Evolutionary conservation across 2,113 vertebrate species (phyloP).

Genomic region (Chrysemys picta): DNA sequence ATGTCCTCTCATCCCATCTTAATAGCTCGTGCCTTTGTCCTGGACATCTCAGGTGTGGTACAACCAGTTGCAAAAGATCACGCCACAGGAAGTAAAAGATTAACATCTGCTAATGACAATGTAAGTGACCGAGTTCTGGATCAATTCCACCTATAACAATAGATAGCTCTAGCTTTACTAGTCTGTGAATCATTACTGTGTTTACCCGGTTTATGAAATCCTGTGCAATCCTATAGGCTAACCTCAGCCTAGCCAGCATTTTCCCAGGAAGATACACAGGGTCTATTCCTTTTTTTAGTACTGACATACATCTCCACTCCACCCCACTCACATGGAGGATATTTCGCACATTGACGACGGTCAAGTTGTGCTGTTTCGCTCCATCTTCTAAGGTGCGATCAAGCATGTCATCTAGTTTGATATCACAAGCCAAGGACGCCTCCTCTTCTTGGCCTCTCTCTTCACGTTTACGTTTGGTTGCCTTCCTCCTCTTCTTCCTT

Average conservation of each 20-base stretch:
- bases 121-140: background rate
- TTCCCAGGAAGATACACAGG: rapidly evolving
- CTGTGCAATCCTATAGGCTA: rapidly evolving
- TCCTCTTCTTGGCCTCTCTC: slow-evolving; percentile 43
- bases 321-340: slow-evolving; percentile 91
- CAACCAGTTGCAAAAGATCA: background rate
- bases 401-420: slow-evolving; percentile 87
- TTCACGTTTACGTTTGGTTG: slow-evolving; percentile 75
- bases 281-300: rapidly evolving
- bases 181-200: rapidly evolving
- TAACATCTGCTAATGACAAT: background rate
- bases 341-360: slow-evolving; percentile 88
- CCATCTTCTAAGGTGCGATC: slow-evolving; percentile 90
- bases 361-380: slow-evolving; percentile 92
- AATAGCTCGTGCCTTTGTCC: background rate
- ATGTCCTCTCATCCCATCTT: background rate
- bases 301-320: rapidly evolving
- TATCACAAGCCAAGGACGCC: slow-evolving; percentile 70
- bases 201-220: rapidly evolving
- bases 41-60: background rate
- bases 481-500: slow-evolving; percentile 75
- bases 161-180: rapidly evolving
- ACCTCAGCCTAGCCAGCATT: rapidly evolving
- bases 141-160: rapidly evolving
- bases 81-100: rapidly evolving